A percentile compares a stretch with the other conserved stretches of the same genome.
Evolutionary conservation across 2,797 vertebrate species (phyloP).

Genomic region (Astyanax mexicanus): DNA sequence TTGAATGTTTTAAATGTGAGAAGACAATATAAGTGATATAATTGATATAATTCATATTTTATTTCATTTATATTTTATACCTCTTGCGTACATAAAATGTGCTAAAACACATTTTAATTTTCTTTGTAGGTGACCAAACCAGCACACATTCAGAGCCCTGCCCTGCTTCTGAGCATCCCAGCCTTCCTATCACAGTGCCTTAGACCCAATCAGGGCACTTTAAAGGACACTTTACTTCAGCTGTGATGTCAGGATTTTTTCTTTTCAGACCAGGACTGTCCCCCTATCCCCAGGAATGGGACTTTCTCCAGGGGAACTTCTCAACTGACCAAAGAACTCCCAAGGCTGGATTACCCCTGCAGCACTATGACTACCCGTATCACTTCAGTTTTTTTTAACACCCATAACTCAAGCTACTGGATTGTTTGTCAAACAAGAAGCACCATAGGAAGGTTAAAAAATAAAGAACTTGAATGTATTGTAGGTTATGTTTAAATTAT

Average conservation of each 20-base stretch:
- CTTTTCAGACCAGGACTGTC: not conserved
- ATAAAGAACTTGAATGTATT: not conserved
- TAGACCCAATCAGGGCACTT: not conserved
- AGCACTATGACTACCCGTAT: not conserved
- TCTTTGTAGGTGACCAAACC: slow-evolving; percentile 6
- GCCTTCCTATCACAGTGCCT: not conserved
- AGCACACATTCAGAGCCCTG: not conserved
- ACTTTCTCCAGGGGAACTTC: not conserved
- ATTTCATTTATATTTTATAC: no score
- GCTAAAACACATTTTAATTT: no score
- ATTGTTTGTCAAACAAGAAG: not conserved
- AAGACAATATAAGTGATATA: no score
- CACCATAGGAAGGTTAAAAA: not conserved
- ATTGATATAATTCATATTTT: no score
- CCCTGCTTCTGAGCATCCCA: not conserved
- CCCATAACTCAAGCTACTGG: not conserved
- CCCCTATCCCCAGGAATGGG: no score
- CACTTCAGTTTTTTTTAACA: not conserved
- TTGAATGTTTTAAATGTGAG: no score
- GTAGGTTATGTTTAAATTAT: not conserved
- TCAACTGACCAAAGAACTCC: not conserved
- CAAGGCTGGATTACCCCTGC: no score
- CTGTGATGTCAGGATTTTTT: not conserved
- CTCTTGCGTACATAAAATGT: no score
- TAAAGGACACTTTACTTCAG: not conserved